Evolutionary conservation across 2,888 invertebrate species (phyloP).

Genomic region (Trissoscelio sp.): DNA sequence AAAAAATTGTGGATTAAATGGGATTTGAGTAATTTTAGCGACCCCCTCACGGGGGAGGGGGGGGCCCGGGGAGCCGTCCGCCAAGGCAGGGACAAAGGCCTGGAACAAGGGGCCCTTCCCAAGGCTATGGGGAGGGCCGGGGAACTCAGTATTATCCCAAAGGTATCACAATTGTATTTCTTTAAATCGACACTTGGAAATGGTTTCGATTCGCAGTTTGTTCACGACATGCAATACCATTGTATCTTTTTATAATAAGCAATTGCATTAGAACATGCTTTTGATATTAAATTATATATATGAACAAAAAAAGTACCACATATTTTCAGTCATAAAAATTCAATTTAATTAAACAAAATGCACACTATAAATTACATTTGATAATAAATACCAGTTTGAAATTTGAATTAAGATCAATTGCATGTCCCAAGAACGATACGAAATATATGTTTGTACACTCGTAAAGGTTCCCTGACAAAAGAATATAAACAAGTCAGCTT

Average conservation of each 20-base stretch:
- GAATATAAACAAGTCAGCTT: conserved; percentile 24
- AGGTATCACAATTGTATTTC: conserved; percentile 84
- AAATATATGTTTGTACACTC: conserved; percentile 41
- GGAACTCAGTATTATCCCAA: conserved; percentile 89
- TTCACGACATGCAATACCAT: conserved; percentile 39
- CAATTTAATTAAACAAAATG: not conserved
- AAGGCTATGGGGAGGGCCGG: conserved; percentile 89
- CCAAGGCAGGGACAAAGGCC: conserved; percentile 77
- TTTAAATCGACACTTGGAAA: conserved; percentile 35
- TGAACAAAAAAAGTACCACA: not conserved
- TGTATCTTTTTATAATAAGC: not conserved
- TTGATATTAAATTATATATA: not conserved
- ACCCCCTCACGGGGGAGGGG: conserved; percentile 83
- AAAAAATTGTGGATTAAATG: no score
- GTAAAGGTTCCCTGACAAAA: conserved; percentile 22
- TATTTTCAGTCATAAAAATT: no score
- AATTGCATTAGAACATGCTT: conserved; percentile 18
- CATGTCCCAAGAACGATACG: not conserved
- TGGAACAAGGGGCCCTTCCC: conserved; percentile 85
- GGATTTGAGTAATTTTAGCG: conserved; percentile 80
- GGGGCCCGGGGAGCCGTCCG: conserved; percentile 80
- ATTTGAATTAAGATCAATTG: conserved; percentile 16
- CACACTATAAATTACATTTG: no score
- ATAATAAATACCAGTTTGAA: not conserved
- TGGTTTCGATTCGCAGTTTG: conserved; percentile 60